A percentile compares a stretch with the other conserved stretches of the same genome.
phyloP scores from a whole-genome alignment of 2,888 invertebrate species.

The Formica aserva region DNA sequence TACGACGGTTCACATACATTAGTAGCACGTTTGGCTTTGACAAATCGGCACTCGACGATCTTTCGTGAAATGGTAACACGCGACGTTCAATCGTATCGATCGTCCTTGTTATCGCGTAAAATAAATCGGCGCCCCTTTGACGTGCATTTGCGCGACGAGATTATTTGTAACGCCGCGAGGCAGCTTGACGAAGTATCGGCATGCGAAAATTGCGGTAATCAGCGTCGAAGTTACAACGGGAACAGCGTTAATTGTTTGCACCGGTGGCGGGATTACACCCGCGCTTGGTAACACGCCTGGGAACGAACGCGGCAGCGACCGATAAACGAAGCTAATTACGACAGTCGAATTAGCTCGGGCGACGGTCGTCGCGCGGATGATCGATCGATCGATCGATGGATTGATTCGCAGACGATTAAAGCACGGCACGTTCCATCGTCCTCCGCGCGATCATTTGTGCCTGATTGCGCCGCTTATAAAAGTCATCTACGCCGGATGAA shows the following conservation, averaged over 20 bases:
- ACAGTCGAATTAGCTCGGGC: slow-evolving; percentile 72
- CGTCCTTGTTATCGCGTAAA: not conserved
- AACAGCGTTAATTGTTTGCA: slow-evolving; percentile 77
- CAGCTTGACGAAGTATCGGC: slow-evolving; percentile 49
- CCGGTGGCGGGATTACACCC: slow-evolving; percentile 68
- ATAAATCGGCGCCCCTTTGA: not conserved
- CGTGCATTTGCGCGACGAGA: not conserved
- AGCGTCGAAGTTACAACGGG: slow-evolving; percentile 69
- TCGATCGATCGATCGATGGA: slow-evolving; percentile 58
- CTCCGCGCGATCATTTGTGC: slow-evolving; percentile 41
- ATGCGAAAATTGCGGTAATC: slow-evolving; percentile 73
- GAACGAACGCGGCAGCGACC: slow-evolving; percentile 62
- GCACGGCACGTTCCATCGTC: slow-evolving; percentile 24
- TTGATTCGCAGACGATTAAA: slow-evolving; percentile 46
- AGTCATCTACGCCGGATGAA: slow-evolving; percentile 8
- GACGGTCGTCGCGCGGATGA: slow-evolving; percentile 39
- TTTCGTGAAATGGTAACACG: not conserved
- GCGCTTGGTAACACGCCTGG: slow-evolving; percentile 50
- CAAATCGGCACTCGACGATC: not conserved
- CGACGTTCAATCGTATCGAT: not conserved
- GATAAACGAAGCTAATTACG: slow-evolving; percentile 77
- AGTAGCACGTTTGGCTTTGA: not conserved
- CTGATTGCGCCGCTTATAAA: slow-evolving; percentile 35
- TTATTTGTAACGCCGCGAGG: slow-evolving; percentile 12
- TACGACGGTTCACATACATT: slow-evolving; percentile 3